Conservation (phyloP, 1,140 invertebrate genomes). For the Nylanderia fulva region DNA sequence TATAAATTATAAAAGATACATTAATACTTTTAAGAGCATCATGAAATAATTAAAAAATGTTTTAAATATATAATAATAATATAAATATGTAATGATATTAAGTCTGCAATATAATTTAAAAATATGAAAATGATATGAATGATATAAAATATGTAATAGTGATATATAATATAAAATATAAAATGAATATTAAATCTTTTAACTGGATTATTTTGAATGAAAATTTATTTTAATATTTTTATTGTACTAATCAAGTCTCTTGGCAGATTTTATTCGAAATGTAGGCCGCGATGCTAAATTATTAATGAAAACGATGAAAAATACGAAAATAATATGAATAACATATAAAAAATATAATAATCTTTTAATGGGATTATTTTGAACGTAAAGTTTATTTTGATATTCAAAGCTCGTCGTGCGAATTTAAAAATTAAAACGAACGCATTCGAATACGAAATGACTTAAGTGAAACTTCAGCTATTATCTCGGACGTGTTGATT, state of each 20-base stretch:
- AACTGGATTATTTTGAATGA: too few relatives aligned
- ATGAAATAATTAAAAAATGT: not conserved
- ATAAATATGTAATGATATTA: not conserved
- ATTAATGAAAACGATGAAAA: too few relatives aligned
- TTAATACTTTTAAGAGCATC: not conserved
- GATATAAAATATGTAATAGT: too few relatives aligned
- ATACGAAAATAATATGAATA: not conserved
- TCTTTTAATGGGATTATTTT: not conserved
- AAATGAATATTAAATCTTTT: too few relatives aligned
- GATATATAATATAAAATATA: too few relatives aligned
- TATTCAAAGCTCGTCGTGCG: not conserved
- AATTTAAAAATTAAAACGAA: conserved; percentile 23
- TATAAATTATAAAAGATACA: not conserved
- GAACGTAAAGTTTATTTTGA: not conserved
- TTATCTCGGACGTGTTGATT: conserved; percentile 35
- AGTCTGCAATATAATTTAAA: not conserved
- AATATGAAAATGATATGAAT: too few relatives aligned
- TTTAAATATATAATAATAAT: not conserved
- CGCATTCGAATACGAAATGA: not conserved
- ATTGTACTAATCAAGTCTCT: too few relatives aligned
- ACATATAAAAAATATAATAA: not conserved
- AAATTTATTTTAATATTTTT: too few relatives aligned
- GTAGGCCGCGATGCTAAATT: too few relatives aligned
- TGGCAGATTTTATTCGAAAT: too few relatives aligned
- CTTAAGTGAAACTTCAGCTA: conserved; percentile 40